A percentile compares a stretch with the other conserved stretches of the same genome.
These are phyloP conservation scores for Botia kubotai DNA, from an alignment of 2,797 vertebrate species.

Conservation along the genomic window DNA sequence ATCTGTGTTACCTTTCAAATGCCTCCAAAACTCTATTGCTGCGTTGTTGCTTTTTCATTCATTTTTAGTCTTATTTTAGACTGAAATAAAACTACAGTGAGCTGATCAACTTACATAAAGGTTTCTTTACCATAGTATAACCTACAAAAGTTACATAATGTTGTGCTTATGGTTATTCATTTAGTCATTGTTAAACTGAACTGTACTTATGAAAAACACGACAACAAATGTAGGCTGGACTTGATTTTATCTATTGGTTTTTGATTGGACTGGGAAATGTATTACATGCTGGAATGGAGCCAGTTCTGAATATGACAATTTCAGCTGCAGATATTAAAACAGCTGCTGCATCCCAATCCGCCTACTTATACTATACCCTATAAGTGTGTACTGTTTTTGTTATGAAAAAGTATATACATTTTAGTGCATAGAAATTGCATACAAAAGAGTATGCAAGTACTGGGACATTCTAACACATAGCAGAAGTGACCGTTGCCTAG, in stretches of 20 bases:
- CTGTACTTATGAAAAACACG: too few species aligned
- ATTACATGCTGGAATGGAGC: not conserved
- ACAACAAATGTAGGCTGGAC: not conserved
- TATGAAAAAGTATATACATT: too few species aligned
- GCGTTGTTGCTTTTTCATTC: not conserved
- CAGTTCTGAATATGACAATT: too few species aligned
- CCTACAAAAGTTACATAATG: not conserved
- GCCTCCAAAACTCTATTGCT: not conserved
- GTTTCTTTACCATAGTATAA: not conserved
- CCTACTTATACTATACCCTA: too few species aligned
- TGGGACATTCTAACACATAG: too few species aligned
- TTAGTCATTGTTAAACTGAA: too few species aligned
- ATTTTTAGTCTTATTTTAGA: not conserved
- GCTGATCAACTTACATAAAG: not conserved
- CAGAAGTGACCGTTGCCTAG: too few species aligned
- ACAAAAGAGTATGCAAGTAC: too few species aligned
- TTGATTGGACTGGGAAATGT: not conserved
- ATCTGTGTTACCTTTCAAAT: not conserved
- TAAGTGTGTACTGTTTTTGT: too few species aligned
- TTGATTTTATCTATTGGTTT: not conserved
- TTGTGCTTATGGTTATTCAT: not conserved
- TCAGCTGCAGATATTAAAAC: too few species aligned
- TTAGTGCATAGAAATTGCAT: too few species aligned
- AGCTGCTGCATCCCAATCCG: too few species aligned
- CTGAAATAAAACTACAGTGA: not conserved